Evolutionary conservation across 2,797 vertebrate species (phyloP), one percentile per base, ranked within the genome.

Genomic region (Acomys russatus): DNA sequence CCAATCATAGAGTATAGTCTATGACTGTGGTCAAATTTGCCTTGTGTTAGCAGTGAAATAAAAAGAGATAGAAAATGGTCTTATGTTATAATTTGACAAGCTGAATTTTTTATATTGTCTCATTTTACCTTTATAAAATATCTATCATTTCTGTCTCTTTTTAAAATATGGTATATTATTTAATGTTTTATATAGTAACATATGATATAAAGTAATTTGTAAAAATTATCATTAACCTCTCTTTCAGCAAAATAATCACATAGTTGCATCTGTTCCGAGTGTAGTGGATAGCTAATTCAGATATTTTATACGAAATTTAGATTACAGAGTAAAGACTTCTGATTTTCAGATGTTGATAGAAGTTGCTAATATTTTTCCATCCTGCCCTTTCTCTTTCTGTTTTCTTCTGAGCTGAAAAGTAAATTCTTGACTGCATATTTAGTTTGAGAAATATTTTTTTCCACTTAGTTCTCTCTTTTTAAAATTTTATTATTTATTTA

Each of bases 381-480:
- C 10, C 61, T 96, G 56, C 51, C 30, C 2, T 94, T 84, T 85
- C 87, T 96, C 94, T 89, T 25, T 78, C 76, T 93, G 35, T 97
- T 93, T 92, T 95, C 38, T 93, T 88, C 94, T 96, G 71, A 11
- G 23, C 33, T 97, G 97, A 96, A 98, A 96, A 6, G 5, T 73
- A 56, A 89, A 82, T 91, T 95, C 64, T 76, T 91, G 87, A 56
- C 80, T 97, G 89, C 82, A 30, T 92, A 9, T 90, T 84, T 74
- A 22, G 80, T 66, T 92, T 86, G 82, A 86, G 1, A 15, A 73
- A 97, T 14, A 97, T 95, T 91, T 94, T 77, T 97, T 96, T 97
- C 90, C 77, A 23, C 70, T 92, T 95, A 91, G 35, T 38, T 59
- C 33, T 44, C 44, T 44, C 44, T 44, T 44, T 44, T 44, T 3